Evolutionary conservation across 2,113 vertebrate genomes (phyloP).

Genomic region (Ictalurus furcatus): DNA sequence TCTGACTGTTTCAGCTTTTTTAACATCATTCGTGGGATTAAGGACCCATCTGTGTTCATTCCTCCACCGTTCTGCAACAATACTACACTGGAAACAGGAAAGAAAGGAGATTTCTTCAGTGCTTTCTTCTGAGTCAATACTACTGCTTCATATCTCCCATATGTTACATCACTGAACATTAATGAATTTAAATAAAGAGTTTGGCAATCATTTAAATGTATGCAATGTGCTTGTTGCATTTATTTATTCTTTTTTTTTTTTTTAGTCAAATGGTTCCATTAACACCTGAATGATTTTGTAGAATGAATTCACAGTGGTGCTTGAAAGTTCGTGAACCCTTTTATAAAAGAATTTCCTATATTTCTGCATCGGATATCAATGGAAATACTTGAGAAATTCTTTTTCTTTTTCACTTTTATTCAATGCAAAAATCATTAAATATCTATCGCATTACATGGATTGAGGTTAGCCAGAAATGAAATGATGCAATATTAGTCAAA

Average conservation of each 20-base stretch:
- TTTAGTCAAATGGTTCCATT: background rate
- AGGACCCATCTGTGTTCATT: conserved; percentile 58
- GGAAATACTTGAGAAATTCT: background rate
- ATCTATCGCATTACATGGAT: conserved; percentile 1
- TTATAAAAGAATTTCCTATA: too few relatives aligned
- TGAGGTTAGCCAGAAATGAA: background rate
- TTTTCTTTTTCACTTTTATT: conserved; percentile 25
- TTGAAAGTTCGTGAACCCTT: too few relatives aligned
- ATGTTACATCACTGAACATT: background rate
- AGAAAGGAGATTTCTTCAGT: conserved; percentile 54
- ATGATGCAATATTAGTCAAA: conserved; percentile 14
- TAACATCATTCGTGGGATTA: conserved; percentile 66
- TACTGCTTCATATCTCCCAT: background rate
- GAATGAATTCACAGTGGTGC: background rate
- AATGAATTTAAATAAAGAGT: background rate
- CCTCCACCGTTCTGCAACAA: conserved; percentile 63
- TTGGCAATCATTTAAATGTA: background rate
- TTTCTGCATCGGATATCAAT: background rate
- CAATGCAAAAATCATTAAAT: conserved; percentile 25
- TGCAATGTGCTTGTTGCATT: background rate
- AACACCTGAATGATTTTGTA: background rate
- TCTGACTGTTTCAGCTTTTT: conserved; percentile 59
- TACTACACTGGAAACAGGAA: background rate
- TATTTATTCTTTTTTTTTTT: background rate
- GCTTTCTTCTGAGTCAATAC: conserved; percentile 46